phyloP scores from a whole-genome alignment of 2,113 vertebrate species.

The Archocentrus centrarchus region DNA sequence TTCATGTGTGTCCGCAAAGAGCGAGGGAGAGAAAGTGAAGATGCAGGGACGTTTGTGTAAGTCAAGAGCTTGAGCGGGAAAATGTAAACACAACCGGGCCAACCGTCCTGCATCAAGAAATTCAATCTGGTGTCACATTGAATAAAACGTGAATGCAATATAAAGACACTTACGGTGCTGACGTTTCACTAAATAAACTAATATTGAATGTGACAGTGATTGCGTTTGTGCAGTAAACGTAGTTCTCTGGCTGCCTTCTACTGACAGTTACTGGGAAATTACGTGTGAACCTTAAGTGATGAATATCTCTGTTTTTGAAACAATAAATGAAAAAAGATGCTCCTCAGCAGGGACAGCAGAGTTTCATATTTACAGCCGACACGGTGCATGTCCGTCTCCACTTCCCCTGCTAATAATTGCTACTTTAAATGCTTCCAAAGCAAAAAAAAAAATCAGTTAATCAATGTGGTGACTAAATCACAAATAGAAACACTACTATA shows the following conservation, averaged over 20 bases:
- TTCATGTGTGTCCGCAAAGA: slow-evolving; percentile 16
- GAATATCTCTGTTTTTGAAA: not conserved
- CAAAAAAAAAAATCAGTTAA: not conserved
- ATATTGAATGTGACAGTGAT: not conserved
- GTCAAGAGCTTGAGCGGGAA: slow-evolving; percentile 33
- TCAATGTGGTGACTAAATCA: not conserved
- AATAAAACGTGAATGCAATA: not conserved
- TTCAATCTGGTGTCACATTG: not conserved
- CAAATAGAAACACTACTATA: not conserved
- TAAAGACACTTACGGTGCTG: not conserved
- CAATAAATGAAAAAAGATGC: not conserved
- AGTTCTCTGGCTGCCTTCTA: not conserved
- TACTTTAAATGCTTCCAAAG: not conserved
- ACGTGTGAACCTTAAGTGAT: not conserved
- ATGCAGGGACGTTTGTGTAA: slow-evolving; percentile 29
- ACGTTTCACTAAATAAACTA: slow-evolving; percentile 4
- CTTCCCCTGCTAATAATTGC: not conserved
- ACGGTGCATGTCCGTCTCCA: not conserved
- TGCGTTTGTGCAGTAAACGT: not conserved
- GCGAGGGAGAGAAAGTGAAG: not conserved
- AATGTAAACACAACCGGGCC: not conserved
- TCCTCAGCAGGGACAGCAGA: not conserved
- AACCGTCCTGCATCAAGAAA: not conserved
- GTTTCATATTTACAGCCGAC: not conserved
- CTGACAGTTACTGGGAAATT: not conserved